Evolutionary conservation across 1,140 invertebrate genomes (phyloP), one percentile per base, ranked within the genome.

Genomic region (Drosophila subpulchrella): DNA sequence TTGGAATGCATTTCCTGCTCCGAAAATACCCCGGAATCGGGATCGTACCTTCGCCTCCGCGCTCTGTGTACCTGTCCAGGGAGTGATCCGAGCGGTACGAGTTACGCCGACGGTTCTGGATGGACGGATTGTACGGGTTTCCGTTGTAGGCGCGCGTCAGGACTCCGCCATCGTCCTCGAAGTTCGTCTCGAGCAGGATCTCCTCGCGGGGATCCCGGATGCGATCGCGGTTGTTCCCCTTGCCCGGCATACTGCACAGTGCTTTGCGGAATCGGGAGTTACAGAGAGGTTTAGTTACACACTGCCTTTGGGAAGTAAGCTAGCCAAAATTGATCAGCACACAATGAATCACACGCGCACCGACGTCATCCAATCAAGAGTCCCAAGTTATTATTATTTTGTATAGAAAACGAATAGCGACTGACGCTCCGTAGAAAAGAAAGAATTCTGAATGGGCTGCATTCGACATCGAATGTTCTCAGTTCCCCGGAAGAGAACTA

Each of bases 161-260:
- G 13, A 91, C 75, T 24, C 91, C 92, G 34, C 91, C 91, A 53
- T 92, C 91, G 36, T 92, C 91, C 75, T 92, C 92, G 34, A 92
- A 92, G 65, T 92, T 92, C 36, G 92, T 92, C 75, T 92, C 92
- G 44, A 92, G 81, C 17, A 92, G 62, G 32, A 92, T 92, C 50
- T 91, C 90, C 71, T 92, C 92, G 39, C 92, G 90, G 10, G 84
- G 91, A 89, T 92, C 92, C 24, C 83, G 78, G 38, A 91, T 63
- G 15, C 90, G 84, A 78, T 92, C 91, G 6, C 90, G 90, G 73
- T 91, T 89, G 63, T 57, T 89, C 34, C 46, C 74, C 63, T 89
- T 76, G 2, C 66, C 67, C 38, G 79, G 68, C 83, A 88, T 89
- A 50, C 68, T 88, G 76, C 59, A 76, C 72, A 86, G 47, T 17